Evolutionary conservation across 2,797 vertebrate genomes (phyloP), one percentile per base, ranked within the genome.

Genomic region (Cuniculus paca): DNA sequence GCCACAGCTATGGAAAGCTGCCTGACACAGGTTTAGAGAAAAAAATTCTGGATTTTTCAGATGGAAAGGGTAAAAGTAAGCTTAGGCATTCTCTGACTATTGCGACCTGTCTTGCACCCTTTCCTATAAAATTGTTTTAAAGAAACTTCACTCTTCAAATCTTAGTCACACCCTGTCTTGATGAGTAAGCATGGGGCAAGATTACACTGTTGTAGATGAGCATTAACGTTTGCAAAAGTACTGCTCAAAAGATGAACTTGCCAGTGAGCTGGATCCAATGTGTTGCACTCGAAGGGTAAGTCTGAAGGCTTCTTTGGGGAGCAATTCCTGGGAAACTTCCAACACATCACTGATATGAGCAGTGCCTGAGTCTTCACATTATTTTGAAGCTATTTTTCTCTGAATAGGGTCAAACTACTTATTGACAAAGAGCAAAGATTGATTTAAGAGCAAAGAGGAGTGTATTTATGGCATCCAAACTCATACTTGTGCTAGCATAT

Each of bases 1-100:
- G 14, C 28, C 42, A 48, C 45, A 45, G 42, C 45, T 45, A 31
- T 48, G 72, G 42, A 75, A 75, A 75, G 5, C 42, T 26, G 22
- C 22, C 70, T 31, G 28, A 48, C 6, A 17, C 14, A 17, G 72
- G 72, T 31, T 91, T 87, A 48, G 78, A 65, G 61, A 82, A 74
- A 28, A 65, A 83, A 54, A 82, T 42, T 42, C 79, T 78, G 24
- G 2, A 45, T 58, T 88, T 95, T 86, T 89, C 70, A 50, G 50
- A 90, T 48, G 34, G 31, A 91, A 86, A 83, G 28, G 68, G 0
- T 8, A 77, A 60, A 60, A 74, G 26, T 17, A 60, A 34, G 1
- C 22, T 14, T 24, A 22, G 31, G n/a, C 0, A 4, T 83, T 96
- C 58, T 96, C 14, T 24, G 58, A 34, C 48, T 56, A 50, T 20